phyloP scores from a whole-genome alignment of 2,888 invertebrate species.

The Bombylius discolor region DNA sequence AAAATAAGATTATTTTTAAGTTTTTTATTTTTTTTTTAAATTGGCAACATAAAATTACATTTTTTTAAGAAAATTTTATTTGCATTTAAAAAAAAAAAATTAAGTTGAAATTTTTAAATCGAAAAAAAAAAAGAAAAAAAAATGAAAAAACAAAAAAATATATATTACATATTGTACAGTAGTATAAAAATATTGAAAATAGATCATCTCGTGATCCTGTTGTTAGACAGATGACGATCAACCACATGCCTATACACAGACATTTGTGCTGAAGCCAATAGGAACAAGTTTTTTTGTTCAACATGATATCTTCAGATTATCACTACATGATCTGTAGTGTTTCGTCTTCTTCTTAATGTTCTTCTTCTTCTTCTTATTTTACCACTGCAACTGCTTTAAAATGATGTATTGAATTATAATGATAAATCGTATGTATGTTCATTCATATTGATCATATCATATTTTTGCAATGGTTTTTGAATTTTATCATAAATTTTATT shows the following conservation, averaged over 20 bases:
- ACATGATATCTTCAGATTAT: slow-evolving; percentile 90
- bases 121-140: too few relatives aligned
- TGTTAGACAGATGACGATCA: slow-evolving; percentile 87
- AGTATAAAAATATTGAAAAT: not conserved
- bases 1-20: not conserved
- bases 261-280: slow-evolving; percentile 82
- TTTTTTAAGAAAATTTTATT: too few relatives aligned
- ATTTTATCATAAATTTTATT: too few relatives aligned
- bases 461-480: too few relatives aligned
- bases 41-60: not conserved
- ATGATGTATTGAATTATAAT: too few relatives aligned
- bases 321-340: slow-evolving; percentile 68
- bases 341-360: not conserved
- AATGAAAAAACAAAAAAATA: not conserved
- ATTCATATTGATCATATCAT: too few relatives aligned
- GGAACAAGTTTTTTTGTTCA: slow-evolving; percentile 83
- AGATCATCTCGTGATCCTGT: slow-evolving; percentile 7
- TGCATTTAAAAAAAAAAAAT: too few relatives aligned
- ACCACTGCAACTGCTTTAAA: too few relatives aligned
- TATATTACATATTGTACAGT: not conserved
- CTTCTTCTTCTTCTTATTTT: too few relatives aligned
- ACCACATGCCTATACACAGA: slow-evolving; percentile 86
- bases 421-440: too few relatives aligned
- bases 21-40: too few relatives aligned
- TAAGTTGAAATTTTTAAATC: too few relatives aligned